These are phyloP conservation scores for Drosophila mimetica DNA, from an alignment of 2,888 invertebrate species.

Conservation along the genomic window DNA sequence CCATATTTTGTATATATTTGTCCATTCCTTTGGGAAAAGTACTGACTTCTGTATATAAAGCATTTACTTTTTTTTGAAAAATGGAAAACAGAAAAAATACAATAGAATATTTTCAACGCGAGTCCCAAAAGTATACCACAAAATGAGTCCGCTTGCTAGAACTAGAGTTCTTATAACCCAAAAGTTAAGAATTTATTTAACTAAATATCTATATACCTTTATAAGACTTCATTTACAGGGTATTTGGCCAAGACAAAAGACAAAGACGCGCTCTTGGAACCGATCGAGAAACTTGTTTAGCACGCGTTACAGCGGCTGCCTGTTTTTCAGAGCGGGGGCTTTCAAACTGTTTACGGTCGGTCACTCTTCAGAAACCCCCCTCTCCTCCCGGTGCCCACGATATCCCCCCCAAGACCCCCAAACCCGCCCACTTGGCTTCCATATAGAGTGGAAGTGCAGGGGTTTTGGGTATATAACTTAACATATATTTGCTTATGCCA, in stretches of 20 bases:
- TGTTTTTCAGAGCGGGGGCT: slow-evolving; percentile 68
- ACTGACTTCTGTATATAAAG: too few species aligned
- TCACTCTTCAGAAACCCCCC: slow-evolving; percentile 41
- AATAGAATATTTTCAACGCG: not conserved
- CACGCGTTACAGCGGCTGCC: slow-evolving; percentile 82
- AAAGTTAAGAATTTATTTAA: too few species aligned
- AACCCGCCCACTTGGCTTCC: slow-evolving; percentile 27
- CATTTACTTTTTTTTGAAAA: too few species aligned
- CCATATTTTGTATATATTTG: not conserved
- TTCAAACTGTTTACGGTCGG: slow-evolving; percentile 77
- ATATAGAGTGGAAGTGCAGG: slow-evolving; percentile 13
- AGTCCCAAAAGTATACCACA: slow-evolving; percentile 32
- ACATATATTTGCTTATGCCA: slow-evolving; percentile 68
- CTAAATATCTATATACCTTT: slow-evolving; percentile 2
- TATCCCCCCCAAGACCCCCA: slow-evolving; percentile 1
- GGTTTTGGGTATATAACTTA: slow-evolving; percentile 12
- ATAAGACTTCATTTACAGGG: not conserved
- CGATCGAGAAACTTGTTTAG: slow-evolving; percentile 79
- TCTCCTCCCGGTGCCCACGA: too few species aligned
- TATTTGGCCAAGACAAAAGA: slow-evolving; percentile 52
- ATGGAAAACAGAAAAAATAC: too few species aligned
- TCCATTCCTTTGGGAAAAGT: not conserved
- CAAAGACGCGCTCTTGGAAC: slow-evolving; percentile 65
- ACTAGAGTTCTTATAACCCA: not conserved
- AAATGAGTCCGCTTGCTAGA: not conserved